Evolutionary conservation across 2,797 vertebrate species (phyloP), one percentile per base, ranked within the genome.

Genomic region (Diceros bicornis): DNA sequence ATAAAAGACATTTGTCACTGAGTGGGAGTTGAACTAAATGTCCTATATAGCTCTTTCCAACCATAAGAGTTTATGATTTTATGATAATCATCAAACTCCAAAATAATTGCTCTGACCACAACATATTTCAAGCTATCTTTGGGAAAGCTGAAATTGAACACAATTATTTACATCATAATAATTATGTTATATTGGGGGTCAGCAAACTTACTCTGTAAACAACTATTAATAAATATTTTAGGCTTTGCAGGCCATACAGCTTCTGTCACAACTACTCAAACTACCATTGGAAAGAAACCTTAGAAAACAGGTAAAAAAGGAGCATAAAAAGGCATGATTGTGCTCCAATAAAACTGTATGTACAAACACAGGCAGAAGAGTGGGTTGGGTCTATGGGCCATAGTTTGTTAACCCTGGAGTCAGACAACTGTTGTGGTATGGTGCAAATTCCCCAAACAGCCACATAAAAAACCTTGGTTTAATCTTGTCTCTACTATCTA

Each of bases 81-180:
- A 93, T 91, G 61, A 93, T 94, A 86, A 87, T 62, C n/a, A 93
- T 44, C 10, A 72, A 93, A 94, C 71, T 59, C 3, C 6, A 85
- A 89, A 92, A 44, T 77, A 85, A 74, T 96, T 68, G 41, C 27
- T 87, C 47, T 94, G 50, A 47, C 55, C 62, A 74, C 11, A 41
- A 7, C 11, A 14, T 86, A 94, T 44, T 89, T 74, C 64, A 92
- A 88, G 78, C 13, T 82, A 18, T 55, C 32, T 69, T 37, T 37
- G n/a, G 11, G 59, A 88, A 62, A 92, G 44, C 16, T 59, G 3
- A 95, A 90, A 71, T 32, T 52, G 13, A 78, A 3, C 23, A 85
- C 11, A 32, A 68, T 62, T 91, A 79, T 89, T 93, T 75, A 86
- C 62, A 41, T 29, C 62, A 41, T 29, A 94, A 23, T 64, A 62